Evolutionary conservation across 2,888 invertebrate genomes (phyloP).

Genomic region (Lasioglossum marginatum): DNA sequence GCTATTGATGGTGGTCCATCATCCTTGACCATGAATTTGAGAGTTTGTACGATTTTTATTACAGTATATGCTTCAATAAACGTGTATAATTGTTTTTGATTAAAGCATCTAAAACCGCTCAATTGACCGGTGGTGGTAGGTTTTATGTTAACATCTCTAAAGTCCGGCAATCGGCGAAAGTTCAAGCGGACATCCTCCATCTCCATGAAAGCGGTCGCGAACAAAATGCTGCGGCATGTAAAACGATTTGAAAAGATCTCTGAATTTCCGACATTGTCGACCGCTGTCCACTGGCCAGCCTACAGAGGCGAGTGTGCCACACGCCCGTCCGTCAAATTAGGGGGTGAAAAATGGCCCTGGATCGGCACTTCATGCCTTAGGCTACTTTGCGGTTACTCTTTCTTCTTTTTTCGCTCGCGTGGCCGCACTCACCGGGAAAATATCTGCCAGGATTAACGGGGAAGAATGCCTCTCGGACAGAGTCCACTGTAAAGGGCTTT

Average conservation of each 20-base stretch:
- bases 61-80: not conserved
- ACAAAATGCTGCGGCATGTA: not conserved
- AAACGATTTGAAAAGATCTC: not conserved
- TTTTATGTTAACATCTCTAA: not conserved
- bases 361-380: slow-evolving; percentile 14
- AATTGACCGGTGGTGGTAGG: not conserved
- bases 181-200: not conserved
- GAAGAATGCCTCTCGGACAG: slow-evolving; percentile 60
- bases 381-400: slow-evolving; percentile 23
- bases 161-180: not conserved
- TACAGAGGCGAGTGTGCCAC: not conserved
- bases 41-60: not conserved
- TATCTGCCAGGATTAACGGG: slow-evolving; percentile 67
- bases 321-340: slow-evolving; percentile 77
- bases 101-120: not conserved
- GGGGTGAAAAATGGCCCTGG: slow-evolving; percentile 71
- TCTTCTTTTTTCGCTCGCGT: slow-evolving; percentile 59
- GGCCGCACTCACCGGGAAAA: slow-evolving; percentile 30
- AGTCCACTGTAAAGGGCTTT: slow-evolving; percentile 62
- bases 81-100: too few relatives aligned
- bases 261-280: not conserved
- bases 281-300: not conserved
- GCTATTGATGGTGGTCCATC: not conserved
- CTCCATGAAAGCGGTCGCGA: not conserved
- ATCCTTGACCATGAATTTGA: not conserved